Percentiles rank a stretch among this genome's conserved stretches.
Conservation (phyloP, 2,113 vertebrate genomes). For the Capreolus pygargus region DNA sequence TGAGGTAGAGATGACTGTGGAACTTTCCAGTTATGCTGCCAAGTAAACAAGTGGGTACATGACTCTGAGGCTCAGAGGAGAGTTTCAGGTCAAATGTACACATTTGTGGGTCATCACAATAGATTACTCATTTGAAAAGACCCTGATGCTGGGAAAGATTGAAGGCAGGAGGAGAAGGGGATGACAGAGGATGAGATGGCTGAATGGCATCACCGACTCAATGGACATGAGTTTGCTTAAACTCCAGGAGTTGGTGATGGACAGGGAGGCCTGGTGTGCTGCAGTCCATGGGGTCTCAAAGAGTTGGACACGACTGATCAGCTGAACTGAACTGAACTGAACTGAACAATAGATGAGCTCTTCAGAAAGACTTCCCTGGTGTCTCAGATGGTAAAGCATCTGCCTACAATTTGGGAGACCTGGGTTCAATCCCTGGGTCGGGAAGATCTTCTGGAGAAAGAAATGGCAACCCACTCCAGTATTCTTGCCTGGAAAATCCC, state of each 20-base stretch:
- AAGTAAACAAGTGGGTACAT: not conserved
- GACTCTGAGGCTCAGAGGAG: not conserved
- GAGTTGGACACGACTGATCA: accelerated
- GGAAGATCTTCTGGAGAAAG: too few species aligned
- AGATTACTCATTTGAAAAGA: not conserved
- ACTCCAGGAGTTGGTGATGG: not conserved
- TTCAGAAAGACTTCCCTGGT: not conserved
- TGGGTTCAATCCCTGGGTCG: too few species aligned
- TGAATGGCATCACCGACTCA: not conserved
- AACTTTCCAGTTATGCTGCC: not conserved
- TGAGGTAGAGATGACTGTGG: not conserved
- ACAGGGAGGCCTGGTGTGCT: not conserved
- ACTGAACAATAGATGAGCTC: not conserved
- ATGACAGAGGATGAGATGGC: accelerated
- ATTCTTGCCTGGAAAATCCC: too few species aligned
- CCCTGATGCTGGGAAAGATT: not conserved
- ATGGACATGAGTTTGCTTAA: not conserved
- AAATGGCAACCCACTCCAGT: too few species aligned
- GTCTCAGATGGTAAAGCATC: too few species aligned
- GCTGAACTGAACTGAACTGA: not conserved
- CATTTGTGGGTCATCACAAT: not conserved
- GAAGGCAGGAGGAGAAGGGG: not conserved
- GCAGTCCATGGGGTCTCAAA: not conserved
- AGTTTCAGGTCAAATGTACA: not conserved
- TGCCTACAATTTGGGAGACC: too few species aligned